These are phyloP conservation scores for Luscinia megarhynchos DNA, from an alignment of 2,797 vertebrate species.

Conservation along the genomic window DNA sequence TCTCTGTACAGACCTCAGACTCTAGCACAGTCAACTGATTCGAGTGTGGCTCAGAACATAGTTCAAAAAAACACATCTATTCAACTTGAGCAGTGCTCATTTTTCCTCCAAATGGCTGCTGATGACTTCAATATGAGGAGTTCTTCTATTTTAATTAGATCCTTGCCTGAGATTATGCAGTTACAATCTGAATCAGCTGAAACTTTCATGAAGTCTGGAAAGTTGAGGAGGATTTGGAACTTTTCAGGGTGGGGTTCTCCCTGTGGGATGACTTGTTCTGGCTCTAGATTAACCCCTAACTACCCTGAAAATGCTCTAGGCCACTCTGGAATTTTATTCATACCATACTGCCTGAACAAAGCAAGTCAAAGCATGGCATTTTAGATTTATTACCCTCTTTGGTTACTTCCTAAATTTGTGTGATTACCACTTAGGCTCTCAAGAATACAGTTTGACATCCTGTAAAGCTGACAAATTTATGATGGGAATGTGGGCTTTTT, in stretches of 20 bases:
- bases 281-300: neutral
- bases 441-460: neutral
- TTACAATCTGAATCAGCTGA: conserved; percentile 14
- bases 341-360: neutral
- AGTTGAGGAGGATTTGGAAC: neutral
- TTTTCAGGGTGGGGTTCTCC: neutral
- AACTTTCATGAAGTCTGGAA: conserved; percentile 17
- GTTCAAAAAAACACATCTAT: neutral
- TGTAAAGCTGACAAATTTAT: neutral
- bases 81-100: neutral
- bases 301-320: neutral
- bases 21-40: neutral
- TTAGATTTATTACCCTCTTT: neutral
- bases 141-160: conserved; percentile 19
- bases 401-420: neutral
- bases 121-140: neutral
- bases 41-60: neutral
- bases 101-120: neutral
- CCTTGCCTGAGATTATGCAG: neutral
- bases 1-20: neutral
- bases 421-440: neutral
- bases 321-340: neutral
- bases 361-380: neutral
- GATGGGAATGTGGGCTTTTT: neutral
- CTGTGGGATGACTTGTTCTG: neutral